Evolutionary conservation across 2,797 vertebrate species (phyloP).

Genomic region (Chiroxiphia lanceolata): DNA sequence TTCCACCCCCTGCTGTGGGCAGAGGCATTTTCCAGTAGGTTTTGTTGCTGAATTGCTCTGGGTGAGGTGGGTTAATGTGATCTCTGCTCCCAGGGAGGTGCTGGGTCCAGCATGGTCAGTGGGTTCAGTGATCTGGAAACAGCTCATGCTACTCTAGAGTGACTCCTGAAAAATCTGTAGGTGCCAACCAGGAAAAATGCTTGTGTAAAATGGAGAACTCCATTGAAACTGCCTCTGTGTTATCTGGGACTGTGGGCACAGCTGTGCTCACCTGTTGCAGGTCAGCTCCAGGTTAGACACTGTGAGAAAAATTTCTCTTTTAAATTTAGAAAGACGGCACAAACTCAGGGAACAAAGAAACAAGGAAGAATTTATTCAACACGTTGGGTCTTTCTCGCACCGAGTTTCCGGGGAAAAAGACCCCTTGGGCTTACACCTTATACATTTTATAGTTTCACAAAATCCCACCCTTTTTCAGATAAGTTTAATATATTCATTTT

Average conservation of each 20-base stretch:
- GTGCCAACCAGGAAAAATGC: not conserved
- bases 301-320: too few relatives aligned
- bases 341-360: too few relatives aligned
- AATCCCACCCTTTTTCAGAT: too few relatives aligned
- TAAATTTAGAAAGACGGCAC: too few relatives aligned
- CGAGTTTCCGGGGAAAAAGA: too few relatives aligned
- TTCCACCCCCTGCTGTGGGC: not conserved
- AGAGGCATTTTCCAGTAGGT: not conserved
- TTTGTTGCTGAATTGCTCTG: not conserved
- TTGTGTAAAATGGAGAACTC: not conserved
- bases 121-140: not conserved
- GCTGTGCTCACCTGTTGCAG: not conserved
- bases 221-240: not conserved
- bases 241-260: not conserved
- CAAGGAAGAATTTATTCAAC: too few relatives aligned
- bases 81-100: not conserved
- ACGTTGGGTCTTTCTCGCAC: too few relatives aligned
- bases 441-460: too few relatives aligned
- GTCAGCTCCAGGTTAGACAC: not conserved
- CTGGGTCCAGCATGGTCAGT: not conserved
- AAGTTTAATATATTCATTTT: too few relatives aligned
- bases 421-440: too few relatives aligned
- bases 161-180: not conserved
- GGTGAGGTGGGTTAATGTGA: not conserved
- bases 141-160: fast-evolving